A percentile compares a stretch with the other conserved stretches of the same genome.
These are phyloP conservation scores for Carcina quercana DNA, from an alignment of 2,888 invertebrate species.

Conservation along the genomic window DNA sequence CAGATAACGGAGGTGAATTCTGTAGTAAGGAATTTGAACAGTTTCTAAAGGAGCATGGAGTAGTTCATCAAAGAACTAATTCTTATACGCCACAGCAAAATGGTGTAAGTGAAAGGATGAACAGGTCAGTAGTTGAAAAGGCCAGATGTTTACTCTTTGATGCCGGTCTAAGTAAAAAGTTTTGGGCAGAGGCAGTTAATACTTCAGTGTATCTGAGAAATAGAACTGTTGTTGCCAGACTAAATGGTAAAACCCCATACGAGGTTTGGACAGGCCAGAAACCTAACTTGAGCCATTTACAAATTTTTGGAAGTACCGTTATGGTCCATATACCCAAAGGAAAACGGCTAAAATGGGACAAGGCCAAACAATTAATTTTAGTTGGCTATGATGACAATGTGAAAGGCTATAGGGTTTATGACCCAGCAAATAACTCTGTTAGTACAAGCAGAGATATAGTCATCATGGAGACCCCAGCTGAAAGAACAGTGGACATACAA, in stretches of 20 bases:
- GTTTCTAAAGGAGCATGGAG: conserved; percentile 14
- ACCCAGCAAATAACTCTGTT: not conserved
- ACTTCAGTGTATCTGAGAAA: conserved; percentile 8
- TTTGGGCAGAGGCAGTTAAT: not conserved
- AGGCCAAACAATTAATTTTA: not conserved
- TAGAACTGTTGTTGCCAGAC: conserved; percentile 4
- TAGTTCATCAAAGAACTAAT: conserved; percentile 16
- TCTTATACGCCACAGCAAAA: conserved; percentile 12
- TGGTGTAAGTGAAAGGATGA: conserved; percentile 11
- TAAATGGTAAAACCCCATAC: conserved; percentile 4
- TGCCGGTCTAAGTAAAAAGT: not conserved
- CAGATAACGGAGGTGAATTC: conserved; percentile 18
- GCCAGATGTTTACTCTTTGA: not conserved
- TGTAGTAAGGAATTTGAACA: conserved; percentile 16
- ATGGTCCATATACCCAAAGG: conserved; percentile 11
- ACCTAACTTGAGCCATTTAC: conserved; percentile 9
- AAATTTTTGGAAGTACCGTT: conserved; percentile 8
- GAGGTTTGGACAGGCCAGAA: conserved; percentile 10
- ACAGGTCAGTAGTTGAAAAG: conserved; percentile 12
- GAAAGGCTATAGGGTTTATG: not conserved
- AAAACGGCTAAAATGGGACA: conserved; percentile 10
- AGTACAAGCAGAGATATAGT: conserved; percentile 11
- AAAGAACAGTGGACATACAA: no score
- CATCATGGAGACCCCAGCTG: conserved; percentile 3
- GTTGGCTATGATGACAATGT: not conserved